Evolutionary conservation across 1,140 invertebrate species (phyloP), one percentile per base, ranked within the genome.

Genomic region (Drosophila lacteicornis): DNA sequence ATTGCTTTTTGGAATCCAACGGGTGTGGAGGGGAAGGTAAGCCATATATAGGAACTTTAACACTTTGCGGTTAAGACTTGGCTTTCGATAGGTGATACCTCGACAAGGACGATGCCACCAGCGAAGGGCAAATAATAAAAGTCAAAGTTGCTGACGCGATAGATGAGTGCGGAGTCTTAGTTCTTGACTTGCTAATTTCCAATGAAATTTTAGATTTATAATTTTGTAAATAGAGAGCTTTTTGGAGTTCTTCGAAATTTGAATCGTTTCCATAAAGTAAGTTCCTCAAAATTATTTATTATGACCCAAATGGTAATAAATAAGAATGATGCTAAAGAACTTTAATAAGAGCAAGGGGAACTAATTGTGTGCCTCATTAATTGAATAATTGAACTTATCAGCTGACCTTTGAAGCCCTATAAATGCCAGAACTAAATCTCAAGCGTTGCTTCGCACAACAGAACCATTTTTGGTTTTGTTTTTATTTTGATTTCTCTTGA

Each of bases 41-140:
- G 43, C 53, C 75, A 68, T 78, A 46, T 67, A 62, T 51, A 73
- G 49, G 80, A 88, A 87, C 73, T 87, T 88, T 75, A 88, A 88
- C 83, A 87, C 83, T 87, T 88, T 87, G 83, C 53, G 84, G 84
- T 56, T 67, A 83, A 55, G 80, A 78, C 80, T 69, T 83, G 80
- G 80, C 55, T 81, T 71, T 57, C 50, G 47, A 70, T 75, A 70
- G 70, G 62, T 76, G 63, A 76, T 69, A 51, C 30, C 43, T 43
- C 56, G 47, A 68, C 56, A 69, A 70, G 58, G 43, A 61, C 62
- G 42, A 60, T 57, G 61, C 57, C 57, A 55, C 40, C 66, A 22
- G 46, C 36, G 30, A 61, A 68, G 36, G 53, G 46, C 69, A 80
- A 78, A 85, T 69, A 80, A 80, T 61, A 66, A 75, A 36, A 46